Conservation (phyloP, 2,113 vertebrate genomes). For the Mionectes macconnelli region DNA sequence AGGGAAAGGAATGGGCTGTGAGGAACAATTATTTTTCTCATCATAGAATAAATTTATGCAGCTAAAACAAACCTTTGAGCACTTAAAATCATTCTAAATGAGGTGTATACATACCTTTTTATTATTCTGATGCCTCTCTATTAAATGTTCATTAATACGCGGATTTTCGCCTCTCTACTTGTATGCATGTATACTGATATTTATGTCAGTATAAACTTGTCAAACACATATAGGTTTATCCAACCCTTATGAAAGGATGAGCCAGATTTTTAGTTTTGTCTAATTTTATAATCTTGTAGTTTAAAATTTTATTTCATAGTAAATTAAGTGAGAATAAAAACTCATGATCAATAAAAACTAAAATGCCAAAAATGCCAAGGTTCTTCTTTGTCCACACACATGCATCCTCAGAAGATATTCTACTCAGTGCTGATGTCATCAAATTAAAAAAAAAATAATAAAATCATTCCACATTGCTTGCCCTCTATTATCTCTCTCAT, state of each 20-base stretch:
- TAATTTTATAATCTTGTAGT: background rate
- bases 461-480: background rate
- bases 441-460: background rate
- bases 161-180: background rate
- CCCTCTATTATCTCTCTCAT: background rate
- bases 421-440: background rate
- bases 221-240: background rate
- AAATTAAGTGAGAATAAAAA: background rate
- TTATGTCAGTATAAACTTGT: background rate
- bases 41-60: background rate
- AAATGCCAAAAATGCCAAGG: background rate
- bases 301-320: background rate
- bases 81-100: background rate
- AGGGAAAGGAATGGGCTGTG: background rate
- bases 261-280: background rate
- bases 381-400: background rate
- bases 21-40: background rate
- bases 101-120: background rate
- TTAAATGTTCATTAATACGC: background rate
- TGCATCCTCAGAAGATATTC: background rate
- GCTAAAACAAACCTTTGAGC: background rate
- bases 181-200: fast-evolving
- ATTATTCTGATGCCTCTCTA: background rate
- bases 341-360: background rate
- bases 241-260: background rate